phyloP scores from a whole-genome alignment of 2,113 vertebrate species.

The Jacana jacana region DNA sequence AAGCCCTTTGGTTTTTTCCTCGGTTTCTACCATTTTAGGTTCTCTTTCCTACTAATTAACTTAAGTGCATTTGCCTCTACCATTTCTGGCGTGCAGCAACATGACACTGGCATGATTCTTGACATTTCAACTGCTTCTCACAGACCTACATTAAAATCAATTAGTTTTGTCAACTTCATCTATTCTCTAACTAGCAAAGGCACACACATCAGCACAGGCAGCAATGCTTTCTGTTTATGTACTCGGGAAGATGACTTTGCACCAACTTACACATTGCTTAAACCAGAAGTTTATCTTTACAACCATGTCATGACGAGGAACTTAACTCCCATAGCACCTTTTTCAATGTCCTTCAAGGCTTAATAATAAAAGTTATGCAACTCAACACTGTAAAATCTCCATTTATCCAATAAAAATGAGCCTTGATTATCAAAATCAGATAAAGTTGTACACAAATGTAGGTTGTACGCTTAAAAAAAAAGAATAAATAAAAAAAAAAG shows the following conservation, averaged over 20 bases:
- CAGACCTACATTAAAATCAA: slow-evolving; percentile 18
- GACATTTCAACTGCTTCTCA: slow-evolving; percentile 30
- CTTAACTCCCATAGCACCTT: neutral
- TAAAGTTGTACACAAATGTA: neutral
- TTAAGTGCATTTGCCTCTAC: slow-evolving; percentile 36
- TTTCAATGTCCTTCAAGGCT: neutral
- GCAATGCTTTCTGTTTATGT: neutral
- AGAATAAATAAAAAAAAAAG: neutral
- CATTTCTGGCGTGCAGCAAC: slow-evolving; percentile 43
- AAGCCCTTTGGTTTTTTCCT: neutral
- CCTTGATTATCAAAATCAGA: neutral
- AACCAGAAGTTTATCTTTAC: slow-evolving; percentile 18
- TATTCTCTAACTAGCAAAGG: neutral
- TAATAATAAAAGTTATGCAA: neutral
- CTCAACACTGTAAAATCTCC: neutral
- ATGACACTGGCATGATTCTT: slow-evolving; percentile 36
- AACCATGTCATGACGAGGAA: neutral
- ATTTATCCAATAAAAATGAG: neutral
- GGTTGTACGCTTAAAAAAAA: neutral
- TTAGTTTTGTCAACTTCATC: slow-evolving; percentile 25
- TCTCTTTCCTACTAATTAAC: slow-evolving; percentile 36
- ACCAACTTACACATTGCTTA: neutral
- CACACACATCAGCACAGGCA: neutral
- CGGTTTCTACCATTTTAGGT: slow-evolving; percentile 26
- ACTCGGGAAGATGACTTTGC: slow-evolving; percentile 15